Evolutionary conservation across 2,113 vertebrate species (phyloP).

Genomic region (Syngnathoides biaculeatus): DNA sequence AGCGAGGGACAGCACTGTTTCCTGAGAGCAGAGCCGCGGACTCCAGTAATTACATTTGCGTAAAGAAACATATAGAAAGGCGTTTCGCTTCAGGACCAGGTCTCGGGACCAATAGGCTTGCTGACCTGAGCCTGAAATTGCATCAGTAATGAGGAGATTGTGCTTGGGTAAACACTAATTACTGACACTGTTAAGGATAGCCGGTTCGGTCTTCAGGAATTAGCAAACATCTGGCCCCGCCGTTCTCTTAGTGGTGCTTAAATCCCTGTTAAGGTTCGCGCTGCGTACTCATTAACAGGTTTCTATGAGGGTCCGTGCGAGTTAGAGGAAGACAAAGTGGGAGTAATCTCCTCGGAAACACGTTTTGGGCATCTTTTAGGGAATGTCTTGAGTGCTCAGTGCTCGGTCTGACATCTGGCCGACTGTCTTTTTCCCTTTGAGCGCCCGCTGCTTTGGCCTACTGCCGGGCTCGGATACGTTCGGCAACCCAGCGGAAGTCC

Average conservation of each 20-base stretch:
- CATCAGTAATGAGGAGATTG: constrained; percentile 24
- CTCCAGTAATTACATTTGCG: constrained; percentile 1
- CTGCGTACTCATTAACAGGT: constrained; percentile 14
- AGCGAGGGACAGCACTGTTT: not conserved
- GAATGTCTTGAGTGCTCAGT: constrained; percentile 19
- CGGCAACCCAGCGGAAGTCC: not conserved
- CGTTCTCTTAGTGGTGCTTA: not conserved
- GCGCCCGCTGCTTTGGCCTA: constrained; percentile 2
- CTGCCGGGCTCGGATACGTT: constrained; percentile 8
- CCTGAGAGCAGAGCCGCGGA: not conserved
- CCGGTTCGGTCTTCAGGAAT: constrained; percentile 31
- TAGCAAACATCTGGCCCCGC: constrained; percentile 43
- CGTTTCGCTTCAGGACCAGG: not conserved
- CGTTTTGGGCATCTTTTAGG: constrained; percentile 19
- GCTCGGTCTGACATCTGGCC: constrained; percentile 34
- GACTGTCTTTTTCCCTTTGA: constrained; percentile 17
- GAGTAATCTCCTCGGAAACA: constrained; percentile 36
- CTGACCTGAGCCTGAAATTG: constrained; percentile 2
- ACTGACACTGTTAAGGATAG: constrained; percentile 31
- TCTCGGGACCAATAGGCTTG: not conserved
- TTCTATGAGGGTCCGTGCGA: constrained; percentile 11
- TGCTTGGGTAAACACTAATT: constrained; percentile 39
- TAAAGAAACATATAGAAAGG: not conserved
- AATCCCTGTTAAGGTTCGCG: constrained; percentile 11
- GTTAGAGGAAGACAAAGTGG: constrained; percentile 1